phyloP scores from a whole-genome alignment of 1,140 invertebrate genomes.

The Palaemon carinicauda region DNA sequence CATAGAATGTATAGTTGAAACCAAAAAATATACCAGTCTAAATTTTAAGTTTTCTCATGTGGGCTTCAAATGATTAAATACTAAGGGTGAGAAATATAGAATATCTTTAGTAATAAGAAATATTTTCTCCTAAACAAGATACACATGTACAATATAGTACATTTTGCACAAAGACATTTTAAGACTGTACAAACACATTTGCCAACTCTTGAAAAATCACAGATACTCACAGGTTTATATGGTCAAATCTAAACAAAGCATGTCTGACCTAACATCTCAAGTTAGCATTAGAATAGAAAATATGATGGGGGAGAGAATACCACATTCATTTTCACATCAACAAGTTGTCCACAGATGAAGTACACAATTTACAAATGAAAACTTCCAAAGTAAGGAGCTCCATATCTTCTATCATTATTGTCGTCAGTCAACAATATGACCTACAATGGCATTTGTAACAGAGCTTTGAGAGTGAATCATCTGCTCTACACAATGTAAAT shows the following conservation, averaged over 20 bases:
- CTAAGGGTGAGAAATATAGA: conserved; percentile 7
- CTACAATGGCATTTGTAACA: background rate
- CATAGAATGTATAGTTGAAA: too few species aligned
- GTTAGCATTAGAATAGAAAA: background rate
- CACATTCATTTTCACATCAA: background rate
- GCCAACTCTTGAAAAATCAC: conserved; percentile 32
- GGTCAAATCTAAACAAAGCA: conserved; percentile 21
- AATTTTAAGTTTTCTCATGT: background rate
- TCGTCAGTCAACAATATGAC: background rate
- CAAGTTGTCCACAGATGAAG: background rate
- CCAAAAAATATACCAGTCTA: too few species aligned
- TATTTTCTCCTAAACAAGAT: conserved; percentile 34
- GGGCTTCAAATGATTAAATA: conserved; percentile 2
- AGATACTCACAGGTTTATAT: conserved; percentile 31
- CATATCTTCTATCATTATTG: background rate
- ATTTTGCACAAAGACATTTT: conserved; percentile 25
- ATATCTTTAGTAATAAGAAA: conserved; percentile 25
- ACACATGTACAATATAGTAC: conserved; percentile 22
- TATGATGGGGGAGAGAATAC: background rate
- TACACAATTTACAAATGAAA: conserved; percentile 12
- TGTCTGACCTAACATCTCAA: conserved; percentile 22
- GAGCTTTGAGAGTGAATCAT: background rate
- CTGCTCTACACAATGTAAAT: background rate
- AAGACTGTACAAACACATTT: conserved; percentile 37
- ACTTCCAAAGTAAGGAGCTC: background rate